Evolutionary conservation across 2,888 invertebrate genomes (phyloP), one percentile per base, ranked within the genome.

Genomic region (Athalia rosae): DNA sequence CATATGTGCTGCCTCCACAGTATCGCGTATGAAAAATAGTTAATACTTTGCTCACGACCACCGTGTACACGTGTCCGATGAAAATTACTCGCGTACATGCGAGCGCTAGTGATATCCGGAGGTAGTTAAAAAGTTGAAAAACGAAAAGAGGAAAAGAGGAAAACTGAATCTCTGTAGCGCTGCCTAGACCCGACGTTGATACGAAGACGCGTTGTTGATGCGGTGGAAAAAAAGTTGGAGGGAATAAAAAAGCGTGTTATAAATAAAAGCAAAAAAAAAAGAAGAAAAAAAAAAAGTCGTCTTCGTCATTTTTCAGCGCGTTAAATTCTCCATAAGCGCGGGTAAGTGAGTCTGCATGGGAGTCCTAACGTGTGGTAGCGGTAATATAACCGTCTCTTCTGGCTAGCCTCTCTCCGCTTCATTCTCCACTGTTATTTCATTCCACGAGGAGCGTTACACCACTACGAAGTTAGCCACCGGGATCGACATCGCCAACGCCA

Each of bases 311-410:
- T 45, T 61, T 47, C 13, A 48, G 61, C 61, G 74, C 74, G 45
- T 74, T 28, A 61, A 74, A 74, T 28, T 53, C n/a, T 53, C 53
- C 53, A 53, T 53, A n/a, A 53, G 11, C 53, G 15, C n/a, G 61
- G 9, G 28, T 28, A 2, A 28, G 28, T 2, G 28, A 28, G 28
- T 28, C 28, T 28, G 28, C 28, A 28, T 28, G 28, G 28, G 28
- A 28, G 28, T 28, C 28, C 28, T 1, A 28, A 28, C 61, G 74
- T 74, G 73, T 77, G 69, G 69, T 77, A 77, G 77, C 77, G 77
- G 77, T 77, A 77, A 69, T 71, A 77, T 77, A 77, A 77, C 77
- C 77, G 77, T 77, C 77, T 77, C 69, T 47, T 74, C 74, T 74
- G 74, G 74, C 61, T 50, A 74, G 61, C 45, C 61, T 61, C 74